Conservation (phyloP, 2,113 vertebrate genomes). For the Thomomys bottae region DNA sequence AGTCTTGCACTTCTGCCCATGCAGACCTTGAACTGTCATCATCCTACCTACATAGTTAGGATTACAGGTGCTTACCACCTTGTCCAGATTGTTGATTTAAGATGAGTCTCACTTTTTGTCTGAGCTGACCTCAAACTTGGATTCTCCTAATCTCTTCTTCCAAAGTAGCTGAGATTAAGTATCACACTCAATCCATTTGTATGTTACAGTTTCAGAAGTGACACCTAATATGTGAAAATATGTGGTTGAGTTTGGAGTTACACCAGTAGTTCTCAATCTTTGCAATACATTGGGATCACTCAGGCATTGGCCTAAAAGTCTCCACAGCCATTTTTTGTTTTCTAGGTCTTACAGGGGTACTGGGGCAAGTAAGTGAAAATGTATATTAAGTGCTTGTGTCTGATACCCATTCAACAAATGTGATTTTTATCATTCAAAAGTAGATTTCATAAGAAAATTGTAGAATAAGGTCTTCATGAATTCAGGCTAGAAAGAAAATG, state of each 20-base stretch:
- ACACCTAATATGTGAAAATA: not conserved
- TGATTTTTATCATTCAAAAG: not conserved
- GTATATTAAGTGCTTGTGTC: not conserved
- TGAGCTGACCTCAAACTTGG: too few relatives aligned
- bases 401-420: slow-evolving; percentile 12
- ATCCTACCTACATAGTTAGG: too few relatives aligned
- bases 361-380: slow-evolving; percentile 17
- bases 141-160: too few relatives aligned
- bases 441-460: not conserved
- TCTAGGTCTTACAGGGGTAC: not conserved
- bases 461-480: not conserved
- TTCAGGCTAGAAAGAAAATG: not conserved
- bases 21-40: too few relatives aligned
- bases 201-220: slow-evolving; percentile 21
- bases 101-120: too few relatives aligned
- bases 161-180: too few relatives aligned
- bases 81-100: too few relatives aligned
- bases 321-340: too few relatives aligned
- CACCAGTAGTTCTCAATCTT: not conserved
- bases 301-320: not conserved
- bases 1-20: too few relatives aligned
- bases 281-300: not conserved
- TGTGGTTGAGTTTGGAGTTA: not conserved
- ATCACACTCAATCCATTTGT: not conserved
- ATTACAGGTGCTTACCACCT: too few relatives aligned